Base-by-base conservation (phyloP, 2,797 vertebrate species). In the Mastacembelus armatus region DNA sequence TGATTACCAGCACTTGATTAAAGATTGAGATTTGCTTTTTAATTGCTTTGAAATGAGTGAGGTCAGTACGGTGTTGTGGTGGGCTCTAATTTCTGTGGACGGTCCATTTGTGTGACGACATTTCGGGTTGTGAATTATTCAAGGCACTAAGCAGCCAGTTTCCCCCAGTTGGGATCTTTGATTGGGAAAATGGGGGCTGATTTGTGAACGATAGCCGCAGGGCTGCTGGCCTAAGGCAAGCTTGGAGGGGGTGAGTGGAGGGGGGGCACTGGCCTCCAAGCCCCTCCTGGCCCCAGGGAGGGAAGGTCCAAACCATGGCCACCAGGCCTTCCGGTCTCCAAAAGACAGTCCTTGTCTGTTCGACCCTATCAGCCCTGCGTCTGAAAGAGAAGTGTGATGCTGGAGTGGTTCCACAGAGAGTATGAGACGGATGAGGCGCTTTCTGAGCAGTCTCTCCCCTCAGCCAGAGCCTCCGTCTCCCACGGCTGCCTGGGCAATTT, bases 81-180 rank as follows among this genome's bases (percentile, higher is more conserved):
- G 50, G 50, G 8, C 3, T 66, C n/a, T 74, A 66, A 84, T 69
- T 78, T 80, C 71, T 39, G 51, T 15, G 47, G 71, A 84, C 29
- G 12, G 81, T 91, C 85, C 68, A 30, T 89, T 80, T 71, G 63
- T 80, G 78, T 76, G 83, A 88, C 84, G 80, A 90, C 88, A 89
- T 90, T 86, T 77, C 49, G 11, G 54, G 39, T 76, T 85, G 86
- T 94, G 89, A 94, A 94, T 94, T 91, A 94, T 94, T 94, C 90
- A 94, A 85, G 79, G 66, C 76, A 64, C 84, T 92, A 90, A 93
- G 91, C 80, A 91, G 86, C 85, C 81, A 75, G 75, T 88, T 89
- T 84, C 82, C 74, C 85, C 84, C 86, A 81, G 84, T 90, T 50
- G 68, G 74, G 66, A 75, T 88, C 91, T 94, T 94, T 94, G 92